Evolutionary conservation across 2,888 invertebrate genomes (phyloP), one percentile per base, ranked within the genome.

Genomic region (Tetragonisca angustula): DNA sequence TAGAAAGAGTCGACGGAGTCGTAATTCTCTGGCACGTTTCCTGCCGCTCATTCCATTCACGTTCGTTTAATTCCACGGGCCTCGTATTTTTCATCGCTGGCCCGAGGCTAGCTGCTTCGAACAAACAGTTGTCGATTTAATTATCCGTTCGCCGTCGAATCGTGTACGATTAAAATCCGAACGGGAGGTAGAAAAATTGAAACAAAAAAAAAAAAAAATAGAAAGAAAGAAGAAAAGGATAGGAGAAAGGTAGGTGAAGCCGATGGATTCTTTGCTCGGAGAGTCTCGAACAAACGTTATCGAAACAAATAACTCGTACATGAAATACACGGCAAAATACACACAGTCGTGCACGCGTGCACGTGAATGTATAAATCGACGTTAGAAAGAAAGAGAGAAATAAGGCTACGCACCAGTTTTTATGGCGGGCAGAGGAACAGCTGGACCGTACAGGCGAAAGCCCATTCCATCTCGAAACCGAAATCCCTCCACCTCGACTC

Each of bases 321-420:
- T 36, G 36, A 36, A 36, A 24, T 24, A 59, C 24, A 6, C 24
- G 6, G 6, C n/a, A 17, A 61, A 24, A 17, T 64, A 21, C 36
- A n/a, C 36, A n/a, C 15, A 56, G 56, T 65, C 52, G 71, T 27
- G 49, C 21, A 5, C 6, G 69, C 24, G 76, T 27, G 9, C 4
- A 61, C 36, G 61, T 61, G 27, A 32, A 76, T 64, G n/a, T 43
- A n/a, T n/a, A 62, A 73, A 72, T 62, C 68, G 76, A 52, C 52
- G 65, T 27, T 50, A 32, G 4, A 15, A 36, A 32, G 74, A 84
- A 69, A 56, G 79, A 85, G 76, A 71, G 67, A 84, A 62, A 69
- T 65, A 27, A 67, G 72, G 27, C 87, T 83, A 84, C 88, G 90
- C 88, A 88, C 89, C 88, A 89, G 89, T 89, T 90, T 89, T 83